Evolutionary conservation across 2,797 vertebrate genomes (phyloP).

Genomic region (Xenops minutus): DNA sequence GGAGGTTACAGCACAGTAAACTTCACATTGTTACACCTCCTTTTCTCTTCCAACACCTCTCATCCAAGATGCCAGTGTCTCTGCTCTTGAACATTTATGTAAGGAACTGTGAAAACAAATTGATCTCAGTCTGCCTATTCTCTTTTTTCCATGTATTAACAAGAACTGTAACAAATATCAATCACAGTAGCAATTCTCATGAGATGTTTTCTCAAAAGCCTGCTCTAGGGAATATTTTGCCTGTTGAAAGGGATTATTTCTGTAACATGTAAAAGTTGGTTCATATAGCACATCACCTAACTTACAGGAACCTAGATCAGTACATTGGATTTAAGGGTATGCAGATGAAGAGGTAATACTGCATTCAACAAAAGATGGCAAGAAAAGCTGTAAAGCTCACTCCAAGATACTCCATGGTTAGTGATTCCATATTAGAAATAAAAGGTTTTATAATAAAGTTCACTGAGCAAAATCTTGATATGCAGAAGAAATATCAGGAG

Average conservation of each 20-base stretch:
- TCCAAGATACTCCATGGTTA: background rate
- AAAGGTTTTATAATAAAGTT: background rate
- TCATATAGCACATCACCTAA: background rate
- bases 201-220: background rate
- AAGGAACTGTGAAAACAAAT: background rate
- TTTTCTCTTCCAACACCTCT: background rate
- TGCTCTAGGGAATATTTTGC: background rate
- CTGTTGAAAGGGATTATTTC: background rate
- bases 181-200: background rate
- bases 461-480: background rate
- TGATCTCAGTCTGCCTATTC: background rate
- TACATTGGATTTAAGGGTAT: background rate
- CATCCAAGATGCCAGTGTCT: background rate
- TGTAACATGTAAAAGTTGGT: background rate
- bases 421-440: background rate
- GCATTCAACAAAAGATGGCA: background rate
- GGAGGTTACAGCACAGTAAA: background rate
- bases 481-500: background rate
- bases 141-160: background rate
- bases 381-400: background rate
- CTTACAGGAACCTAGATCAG: background rate
- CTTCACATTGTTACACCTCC: background rate
- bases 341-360: background rate
- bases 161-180: background rate
- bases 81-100: background rate